Conservation (phyloP, 2,797 vertebrate species). For the Threskiornis aethiopicus region DNA sequence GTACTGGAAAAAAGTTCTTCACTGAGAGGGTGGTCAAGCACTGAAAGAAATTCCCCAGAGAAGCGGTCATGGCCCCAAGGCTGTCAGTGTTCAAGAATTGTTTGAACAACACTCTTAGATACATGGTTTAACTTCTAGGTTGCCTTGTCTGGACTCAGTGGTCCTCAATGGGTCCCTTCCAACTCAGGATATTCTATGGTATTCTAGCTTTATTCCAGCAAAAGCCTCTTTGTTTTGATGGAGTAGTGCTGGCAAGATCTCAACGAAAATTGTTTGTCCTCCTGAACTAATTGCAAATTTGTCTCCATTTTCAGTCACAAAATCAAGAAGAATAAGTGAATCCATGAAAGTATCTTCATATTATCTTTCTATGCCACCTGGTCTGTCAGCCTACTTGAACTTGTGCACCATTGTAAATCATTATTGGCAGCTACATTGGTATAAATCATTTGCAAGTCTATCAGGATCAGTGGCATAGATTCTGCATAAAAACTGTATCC, state of each 20-base stretch:
- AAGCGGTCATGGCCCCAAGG: background rate
- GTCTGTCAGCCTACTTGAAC: background rate
- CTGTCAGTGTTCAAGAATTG: background rate
- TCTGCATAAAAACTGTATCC: background rate
- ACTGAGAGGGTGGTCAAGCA: background rate
- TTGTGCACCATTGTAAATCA: background rate
- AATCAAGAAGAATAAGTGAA: background rate
- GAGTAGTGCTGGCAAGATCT: background rate
- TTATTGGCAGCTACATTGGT: background rate
- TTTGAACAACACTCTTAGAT: background rate
- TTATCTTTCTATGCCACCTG: background rate
- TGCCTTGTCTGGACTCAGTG: background rate
- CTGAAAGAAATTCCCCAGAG: background rate
- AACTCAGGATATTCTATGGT: background rate
- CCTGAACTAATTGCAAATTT: background rate
- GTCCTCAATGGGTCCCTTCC: rapidly evolving
- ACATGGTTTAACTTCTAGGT: background rate
- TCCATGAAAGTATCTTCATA: background rate
- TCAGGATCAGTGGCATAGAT: background rate
- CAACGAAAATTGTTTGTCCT: background rate
- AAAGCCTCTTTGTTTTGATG: background rate
- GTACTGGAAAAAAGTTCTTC: background rate
- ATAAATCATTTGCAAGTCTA: background rate
- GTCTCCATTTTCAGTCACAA: background rate
- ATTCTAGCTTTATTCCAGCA: background rate